A percentile compares a stretch with the other conserved stretches of the same genome.
Evolutionary conservation across 2,113 vertebrate species (phyloP).

Genomic region (Syngnathus floridae): DNA sequence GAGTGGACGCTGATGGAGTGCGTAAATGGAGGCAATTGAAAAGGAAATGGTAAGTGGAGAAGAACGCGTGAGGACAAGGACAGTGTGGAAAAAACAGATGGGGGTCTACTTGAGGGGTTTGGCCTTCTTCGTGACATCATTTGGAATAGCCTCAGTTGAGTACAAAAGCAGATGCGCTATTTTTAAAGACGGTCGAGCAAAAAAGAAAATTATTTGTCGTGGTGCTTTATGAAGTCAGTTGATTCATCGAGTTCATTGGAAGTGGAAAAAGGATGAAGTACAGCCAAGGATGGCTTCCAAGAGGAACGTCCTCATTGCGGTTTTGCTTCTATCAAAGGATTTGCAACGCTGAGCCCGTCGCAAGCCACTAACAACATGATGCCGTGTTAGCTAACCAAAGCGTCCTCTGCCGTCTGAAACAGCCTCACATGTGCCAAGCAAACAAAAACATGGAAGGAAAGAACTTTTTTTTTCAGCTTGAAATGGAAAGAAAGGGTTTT

Average conservation of each 20-base stretch:
- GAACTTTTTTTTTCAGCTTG: conserved; percentile 29
- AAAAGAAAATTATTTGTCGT: too few relatives aligned
- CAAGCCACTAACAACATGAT: conserved; percentile 23
- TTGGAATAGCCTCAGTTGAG: conserved; percentile 26
- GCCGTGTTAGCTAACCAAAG: conserved; percentile 1
- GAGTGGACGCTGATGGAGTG: conserved; percentile 15
- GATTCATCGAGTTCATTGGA: neutral
- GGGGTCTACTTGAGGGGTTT: conserved; percentile 31
- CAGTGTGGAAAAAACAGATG: conserved; percentile 25
- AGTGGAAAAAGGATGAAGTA: conserved; percentile 42
- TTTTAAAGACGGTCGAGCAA: conserved; percentile 11
- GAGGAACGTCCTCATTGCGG: conserved; percentile 38
- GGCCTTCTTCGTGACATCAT: conserved; percentile 47
- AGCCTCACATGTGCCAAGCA: conserved; percentile 15
- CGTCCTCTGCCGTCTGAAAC: conserved; percentile 28
- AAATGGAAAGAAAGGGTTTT: conserved; percentile 65
- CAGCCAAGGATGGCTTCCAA: conserved; percentile 44
- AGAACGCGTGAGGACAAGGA: conserved; percentile 2
- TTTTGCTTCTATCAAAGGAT: conserved; percentile 47
- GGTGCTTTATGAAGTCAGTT: too few relatives aligned
- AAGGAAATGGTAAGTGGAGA: conserved; percentile 13
- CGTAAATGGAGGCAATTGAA: conserved; percentile 10
- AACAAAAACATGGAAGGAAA: conserved; percentile 46
- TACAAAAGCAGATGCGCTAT: conserved; percentile 42
- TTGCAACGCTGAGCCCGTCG: conserved; percentile 38